Percentiles rank a stretch among this genome's conserved stretches.
phyloP scores from a whole-genome alignment of 2,113 vertebrate species.

The Lichenostomus cassidix region DNA sequence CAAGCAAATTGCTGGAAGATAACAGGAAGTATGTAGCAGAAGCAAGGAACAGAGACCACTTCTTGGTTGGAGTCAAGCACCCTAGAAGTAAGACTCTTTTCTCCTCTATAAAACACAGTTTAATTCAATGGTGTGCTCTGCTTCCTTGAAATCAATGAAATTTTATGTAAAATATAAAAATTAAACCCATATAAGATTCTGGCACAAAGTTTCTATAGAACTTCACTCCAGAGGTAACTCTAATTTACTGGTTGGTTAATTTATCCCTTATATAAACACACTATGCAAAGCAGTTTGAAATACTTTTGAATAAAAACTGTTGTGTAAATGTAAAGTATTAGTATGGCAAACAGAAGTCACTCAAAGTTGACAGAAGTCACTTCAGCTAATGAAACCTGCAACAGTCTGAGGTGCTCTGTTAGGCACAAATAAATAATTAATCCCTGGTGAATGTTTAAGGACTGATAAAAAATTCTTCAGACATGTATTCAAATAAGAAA shows the following conservation, averaged over 20 bases:
- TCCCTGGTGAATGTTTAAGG: not conserved
- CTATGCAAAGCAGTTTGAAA: not conserved
- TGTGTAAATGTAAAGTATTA: not conserved
- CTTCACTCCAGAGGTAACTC: not conserved
- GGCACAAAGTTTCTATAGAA: not conserved
- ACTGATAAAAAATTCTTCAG: not conserved
- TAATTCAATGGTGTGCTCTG: not conserved
- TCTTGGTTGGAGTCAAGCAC: not conserved
- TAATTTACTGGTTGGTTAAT: constrained; percentile 20
- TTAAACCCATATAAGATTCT: not conserved
- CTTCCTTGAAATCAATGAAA: not conserved
- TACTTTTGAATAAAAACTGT: not conserved
- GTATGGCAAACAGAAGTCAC: constrained; percentile 8
- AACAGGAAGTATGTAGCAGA: not conserved
- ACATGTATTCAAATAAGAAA: not conserved
- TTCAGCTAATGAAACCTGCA: not conserved
- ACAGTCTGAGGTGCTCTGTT: not conserved
- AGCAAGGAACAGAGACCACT: not conserved
- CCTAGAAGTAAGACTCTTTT: not conserved
- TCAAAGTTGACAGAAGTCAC: not conserved
- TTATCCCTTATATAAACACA: constrained; percentile 10
- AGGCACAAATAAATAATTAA: constrained; percentile 23
- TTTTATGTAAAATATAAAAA: not conserved
- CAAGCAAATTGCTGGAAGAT: not conserved
- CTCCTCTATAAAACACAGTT: not conserved